Conservation (phyloP, 2,888 invertebrate genomes). For the Bembecia ichneumoniformis region DNA sequence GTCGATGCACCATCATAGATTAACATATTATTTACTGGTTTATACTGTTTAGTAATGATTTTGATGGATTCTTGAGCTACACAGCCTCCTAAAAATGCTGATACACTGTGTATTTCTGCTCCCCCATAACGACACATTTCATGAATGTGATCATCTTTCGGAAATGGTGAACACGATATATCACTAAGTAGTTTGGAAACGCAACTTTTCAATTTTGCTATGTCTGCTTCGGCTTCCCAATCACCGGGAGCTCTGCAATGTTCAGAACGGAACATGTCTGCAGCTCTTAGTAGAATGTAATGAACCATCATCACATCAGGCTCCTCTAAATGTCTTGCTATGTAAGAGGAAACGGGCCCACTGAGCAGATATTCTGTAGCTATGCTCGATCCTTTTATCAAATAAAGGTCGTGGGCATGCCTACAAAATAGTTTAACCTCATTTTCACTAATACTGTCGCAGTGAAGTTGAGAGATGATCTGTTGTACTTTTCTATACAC, state of each 20-base stretch:
- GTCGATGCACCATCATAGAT: slow-evolving; percentile 95
- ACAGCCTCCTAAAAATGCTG: slow-evolving; percentile 92
- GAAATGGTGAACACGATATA: slow-evolving; percentile 83
- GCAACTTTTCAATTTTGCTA: slow-evolving; percentile 85
- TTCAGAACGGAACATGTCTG: slow-evolving; percentile 90
- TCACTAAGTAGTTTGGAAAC: slow-evolving; percentile 84
- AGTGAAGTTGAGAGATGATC: slow-evolving; percentile 83
- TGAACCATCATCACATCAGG: slow-evolving; percentile 90
- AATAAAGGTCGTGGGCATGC: slow-evolving; percentile 84
- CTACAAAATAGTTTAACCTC: slow-evolving; percentile 91
- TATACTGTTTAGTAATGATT: slow-evolving; percentile 94
- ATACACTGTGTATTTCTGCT: slow-evolving; percentile 93
- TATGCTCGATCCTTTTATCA: slow-evolving; percentile 85
- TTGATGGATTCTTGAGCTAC: slow-evolving; percentile 97
- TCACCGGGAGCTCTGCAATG: slow-evolving; percentile 93
- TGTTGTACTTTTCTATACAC: slow-evolving; percentile 87
- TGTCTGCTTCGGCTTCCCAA: slow-evolving; percentile 91
- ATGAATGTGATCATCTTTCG: slow-evolving; percentile 94
- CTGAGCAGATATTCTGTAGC: slow-evolving; percentile 84
- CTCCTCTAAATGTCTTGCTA: slow-evolving; percentile 81
- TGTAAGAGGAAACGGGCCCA: slow-evolving; percentile 69
- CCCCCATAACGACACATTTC: slow-evolving; percentile 97
- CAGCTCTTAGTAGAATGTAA: slow-evolving; percentile 91
- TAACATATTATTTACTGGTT: slow-evolving; percentile 95
- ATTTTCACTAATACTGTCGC: slow-evolving; percentile 82